Evolutionary conservation across 2,888 invertebrate genomes (phyloP).

Genomic region (Scotopteryx bipunctaria): DNA sequence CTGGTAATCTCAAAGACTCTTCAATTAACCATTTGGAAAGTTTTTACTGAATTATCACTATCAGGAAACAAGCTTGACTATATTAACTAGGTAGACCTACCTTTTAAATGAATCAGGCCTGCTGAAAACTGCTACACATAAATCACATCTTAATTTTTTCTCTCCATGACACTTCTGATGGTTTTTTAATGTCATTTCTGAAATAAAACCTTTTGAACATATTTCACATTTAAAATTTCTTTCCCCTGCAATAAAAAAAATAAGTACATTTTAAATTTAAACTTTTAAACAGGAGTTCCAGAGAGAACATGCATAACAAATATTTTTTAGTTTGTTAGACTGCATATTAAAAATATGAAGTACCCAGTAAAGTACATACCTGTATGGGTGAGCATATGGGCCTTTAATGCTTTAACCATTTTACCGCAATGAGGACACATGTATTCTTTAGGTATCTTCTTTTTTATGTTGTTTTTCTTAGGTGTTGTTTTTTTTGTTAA

Average conservation of each 20-base stretch:
- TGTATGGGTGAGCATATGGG: constrained; percentile 54
- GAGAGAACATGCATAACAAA: not conserved
- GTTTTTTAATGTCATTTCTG: constrained; percentile 26
- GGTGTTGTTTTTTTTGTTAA: constrained; percentile 19
- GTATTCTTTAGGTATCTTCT: constrained; percentile 18
- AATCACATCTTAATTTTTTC: constrained; percentile 52
- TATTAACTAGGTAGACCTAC: constrained; percentile 34
- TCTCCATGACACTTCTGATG: constrained; percentile 42
- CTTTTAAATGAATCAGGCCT: constrained; percentile 35
- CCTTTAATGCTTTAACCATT: constrained; percentile 42
- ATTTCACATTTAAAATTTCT: constrained; percentile 55
- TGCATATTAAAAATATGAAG: too few species aligned
- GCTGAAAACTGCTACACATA: constrained; percentile 54
- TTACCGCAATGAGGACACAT: constrained; percentile 66
- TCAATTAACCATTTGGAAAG: too few species aligned
- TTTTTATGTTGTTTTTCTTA: constrained; percentile 21
- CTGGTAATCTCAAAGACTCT: too few species aligned
- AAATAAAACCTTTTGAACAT: constrained; percentile 51
- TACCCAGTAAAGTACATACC: constrained; percentile 34
- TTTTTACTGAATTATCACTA: too few species aligned
- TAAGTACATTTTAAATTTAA: not conserved
- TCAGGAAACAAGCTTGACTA: too few species aligned
- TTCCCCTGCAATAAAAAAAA: constrained; percentile 45
- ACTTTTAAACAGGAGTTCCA: too few species aligned
- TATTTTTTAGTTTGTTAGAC: not conserved